Evolutionary conservation across 2,888 invertebrate genomes (phyloP).

Genomic region (Tenodera sinensis): DNA sequence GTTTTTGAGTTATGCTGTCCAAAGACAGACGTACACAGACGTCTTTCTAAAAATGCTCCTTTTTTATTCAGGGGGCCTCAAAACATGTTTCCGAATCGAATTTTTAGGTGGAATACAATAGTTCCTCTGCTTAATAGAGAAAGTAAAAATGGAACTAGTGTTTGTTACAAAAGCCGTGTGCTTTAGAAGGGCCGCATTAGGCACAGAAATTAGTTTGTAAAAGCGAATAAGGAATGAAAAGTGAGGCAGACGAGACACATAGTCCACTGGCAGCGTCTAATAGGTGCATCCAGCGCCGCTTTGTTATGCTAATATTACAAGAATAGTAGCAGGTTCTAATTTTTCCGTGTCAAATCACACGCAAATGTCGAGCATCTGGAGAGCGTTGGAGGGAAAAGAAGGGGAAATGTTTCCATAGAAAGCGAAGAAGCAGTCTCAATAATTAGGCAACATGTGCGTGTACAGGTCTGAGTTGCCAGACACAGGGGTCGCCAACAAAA

Average conservation of each 20-base stretch:
- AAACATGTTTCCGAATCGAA: no score
- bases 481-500: background rate
- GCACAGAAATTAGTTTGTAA: no score
- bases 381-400: background rate
- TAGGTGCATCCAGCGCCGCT: background rate
- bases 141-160: no score
- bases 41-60: no score
- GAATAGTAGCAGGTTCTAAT: background rate
- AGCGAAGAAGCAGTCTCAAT: background rate
- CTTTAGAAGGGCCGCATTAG: no score
- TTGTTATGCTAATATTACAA: background rate
- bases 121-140: no score
- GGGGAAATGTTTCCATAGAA: background rate
- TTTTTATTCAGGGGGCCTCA: no score
- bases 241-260: background rate
- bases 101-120: no score
- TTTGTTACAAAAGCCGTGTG: no score
- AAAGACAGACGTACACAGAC: no score
- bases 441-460: background rate
- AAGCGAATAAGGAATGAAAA: background rate
- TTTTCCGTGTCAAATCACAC: conserved; percentile 12
- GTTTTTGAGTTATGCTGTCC: no score
- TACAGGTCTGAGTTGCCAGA: background rate
- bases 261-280: background rate
- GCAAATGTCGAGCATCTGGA: conserved; percentile 14